A percentile compares a stretch with the other conserved stretches of the same genome.
phyloP scores from a whole-genome alignment of 2,888 invertebrate genomes.

The Magallana nippona region DNA sequence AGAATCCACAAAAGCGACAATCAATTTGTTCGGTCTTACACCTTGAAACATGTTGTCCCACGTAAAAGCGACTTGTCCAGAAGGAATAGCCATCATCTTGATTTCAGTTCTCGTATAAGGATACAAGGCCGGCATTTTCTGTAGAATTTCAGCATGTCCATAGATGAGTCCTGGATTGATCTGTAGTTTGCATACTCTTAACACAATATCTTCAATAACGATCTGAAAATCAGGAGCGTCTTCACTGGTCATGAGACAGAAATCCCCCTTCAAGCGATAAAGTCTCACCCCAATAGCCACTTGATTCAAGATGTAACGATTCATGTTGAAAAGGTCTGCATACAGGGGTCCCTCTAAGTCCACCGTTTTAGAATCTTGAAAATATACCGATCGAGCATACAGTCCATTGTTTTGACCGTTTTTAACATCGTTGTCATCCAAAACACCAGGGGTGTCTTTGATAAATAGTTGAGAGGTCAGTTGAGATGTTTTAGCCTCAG shows the following conservation, averaged over 20 bases:
- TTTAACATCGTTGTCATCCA: conserved; percentile 37
- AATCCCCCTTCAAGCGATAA: conserved; percentile 35
- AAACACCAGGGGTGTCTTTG: conserved; percentile 35
- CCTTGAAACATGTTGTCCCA: conserved; percentile 56
- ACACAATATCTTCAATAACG: too few relatives aligned
- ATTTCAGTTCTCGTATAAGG: conserved; percentile 46
- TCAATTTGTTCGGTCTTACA: conserved; percentile 44
- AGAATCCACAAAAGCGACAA: conserved; percentile 51
- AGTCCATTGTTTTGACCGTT: conserved; percentile 35
- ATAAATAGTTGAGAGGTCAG: conserved; percentile 39
- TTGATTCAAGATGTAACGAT: conserved; percentile 46
- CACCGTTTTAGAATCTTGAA: conserved; percentile 19
- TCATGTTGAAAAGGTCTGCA: conserved; percentile 42
- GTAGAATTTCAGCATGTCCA: conserved; percentile 48
- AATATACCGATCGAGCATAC: conserved; percentile 20
- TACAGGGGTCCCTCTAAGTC: conserved; percentile 44
- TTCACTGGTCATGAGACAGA: conserved; percentile 44
- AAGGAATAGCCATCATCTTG: conserved; percentile 47
- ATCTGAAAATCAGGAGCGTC: background rate
- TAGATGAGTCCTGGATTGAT: conserved; percentile 54
- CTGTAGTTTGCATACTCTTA: conserved; percentile 37
- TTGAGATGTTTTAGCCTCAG: conserved; percentile 43
- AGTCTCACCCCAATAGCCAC: conserved; percentile 39
- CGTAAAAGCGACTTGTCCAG: conserved; percentile 47
- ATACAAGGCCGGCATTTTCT: conserved; percentile 35